Percentiles rank a stretch among this genome's conserved stretches.
Conservation (phyloP, 92 coral and sea anemone species). For the Paragorgia papillata region DNA sequence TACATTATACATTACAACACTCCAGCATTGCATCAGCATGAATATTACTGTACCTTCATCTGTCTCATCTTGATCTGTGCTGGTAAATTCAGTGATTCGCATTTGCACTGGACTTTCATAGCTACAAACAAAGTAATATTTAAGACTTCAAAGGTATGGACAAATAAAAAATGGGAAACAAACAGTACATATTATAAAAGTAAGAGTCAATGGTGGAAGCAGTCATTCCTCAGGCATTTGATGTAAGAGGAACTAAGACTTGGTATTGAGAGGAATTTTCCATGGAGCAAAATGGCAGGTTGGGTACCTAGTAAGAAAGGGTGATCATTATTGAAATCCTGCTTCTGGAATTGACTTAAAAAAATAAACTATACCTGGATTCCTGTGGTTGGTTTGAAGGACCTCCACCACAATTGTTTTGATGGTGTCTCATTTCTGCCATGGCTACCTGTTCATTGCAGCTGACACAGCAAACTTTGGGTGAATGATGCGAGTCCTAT, state of each 20-base stretch:
- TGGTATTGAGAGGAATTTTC: too few relatives aligned
- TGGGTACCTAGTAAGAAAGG: too few relatives aligned
- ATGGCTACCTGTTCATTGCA: slow-evolving; percentile 49
- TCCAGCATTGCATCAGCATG: too few relatives aligned
- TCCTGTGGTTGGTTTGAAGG: slow-evolving; percentile 3
- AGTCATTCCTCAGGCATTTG: too few relatives aligned
- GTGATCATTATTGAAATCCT: background rate
- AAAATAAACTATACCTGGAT: slow-evolving; percentile 3
- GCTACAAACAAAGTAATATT: background rate
- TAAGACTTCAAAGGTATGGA: too few relatives aligned
- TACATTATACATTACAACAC: too few relatives aligned
- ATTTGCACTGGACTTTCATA: slow-evolving; percentile 16
- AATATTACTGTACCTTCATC: slow-evolving; percentile 2
- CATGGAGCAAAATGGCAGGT: too few relatives aligned
- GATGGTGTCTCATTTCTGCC: slow-evolving; percentile 46
- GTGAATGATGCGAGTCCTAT: slow-evolving; percentile 33
- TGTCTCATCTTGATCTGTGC: background rate
- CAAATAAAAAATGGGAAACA: background rate
- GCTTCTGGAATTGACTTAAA: background rate
- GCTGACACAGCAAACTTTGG: slow-evolving; percentile 45
- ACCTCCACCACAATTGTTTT: slow-evolving; percentile 51
- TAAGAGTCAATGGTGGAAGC: background rate
- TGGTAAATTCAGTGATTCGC: background rate
- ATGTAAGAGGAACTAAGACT: too few relatives aligned
- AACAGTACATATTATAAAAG: too few relatives aligned